Conservation (phyloP, 2,113 vertebrate genomes). For the Ptilonorhynchus violaceus region DNA sequence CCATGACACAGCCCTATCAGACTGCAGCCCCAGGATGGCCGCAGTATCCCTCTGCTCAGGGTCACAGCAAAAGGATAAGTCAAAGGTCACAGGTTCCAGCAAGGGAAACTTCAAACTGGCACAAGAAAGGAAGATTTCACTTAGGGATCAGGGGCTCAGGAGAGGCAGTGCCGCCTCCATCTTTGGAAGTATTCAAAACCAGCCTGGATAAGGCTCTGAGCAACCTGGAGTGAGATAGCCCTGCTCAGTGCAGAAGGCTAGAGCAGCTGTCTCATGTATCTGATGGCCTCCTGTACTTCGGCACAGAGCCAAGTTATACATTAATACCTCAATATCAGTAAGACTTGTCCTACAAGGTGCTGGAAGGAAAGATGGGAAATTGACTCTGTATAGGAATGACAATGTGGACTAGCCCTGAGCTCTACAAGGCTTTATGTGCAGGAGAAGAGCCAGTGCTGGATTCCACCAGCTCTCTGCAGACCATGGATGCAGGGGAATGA, state of each 20-base stretch:
- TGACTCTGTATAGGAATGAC: not conserved
- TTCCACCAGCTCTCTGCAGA: not conserved
- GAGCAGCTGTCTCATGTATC: not conserved
- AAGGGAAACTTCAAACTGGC: not conserved
- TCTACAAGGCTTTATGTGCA: not conserved
- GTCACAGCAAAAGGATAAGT: not conserved
- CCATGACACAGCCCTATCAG: rapidly evolving
- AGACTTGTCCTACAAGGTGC: not conserved
- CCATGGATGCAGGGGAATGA: not conserved
- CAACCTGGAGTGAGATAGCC: not conserved
- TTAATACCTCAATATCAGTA: not conserved
- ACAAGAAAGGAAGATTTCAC: not conserved
- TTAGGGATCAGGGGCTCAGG: not conserved
- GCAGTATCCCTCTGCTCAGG: not conserved
- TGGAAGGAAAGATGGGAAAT: not conserved
- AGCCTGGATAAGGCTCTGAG: not conserved
- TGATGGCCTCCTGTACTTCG: not conserved
- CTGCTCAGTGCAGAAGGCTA: not conserved
- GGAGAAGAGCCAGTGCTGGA: not conserved
- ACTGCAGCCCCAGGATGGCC: not conserved
- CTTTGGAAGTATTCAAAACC: not conserved
- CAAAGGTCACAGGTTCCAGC: not conserved
- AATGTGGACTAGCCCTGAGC: not conserved
- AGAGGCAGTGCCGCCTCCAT: not conserved
- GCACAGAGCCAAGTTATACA: not conserved